These are phyloP conservation scores for Periplaneta americana DNA, from an alignment of 1,140 invertebrate species.

Conservation along the genomic window DNA sequence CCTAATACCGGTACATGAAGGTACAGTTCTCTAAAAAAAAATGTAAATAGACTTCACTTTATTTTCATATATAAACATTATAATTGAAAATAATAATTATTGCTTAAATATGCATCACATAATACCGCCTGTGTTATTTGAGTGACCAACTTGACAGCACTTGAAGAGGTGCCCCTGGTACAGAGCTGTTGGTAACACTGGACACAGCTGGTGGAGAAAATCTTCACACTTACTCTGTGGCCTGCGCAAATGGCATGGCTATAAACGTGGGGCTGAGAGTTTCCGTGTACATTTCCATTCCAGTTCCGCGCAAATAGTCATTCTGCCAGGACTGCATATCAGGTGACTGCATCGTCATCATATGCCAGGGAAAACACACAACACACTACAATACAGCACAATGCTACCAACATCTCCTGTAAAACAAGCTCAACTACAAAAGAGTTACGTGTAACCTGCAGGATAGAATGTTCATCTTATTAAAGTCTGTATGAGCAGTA, in stretches of 20 bases:
- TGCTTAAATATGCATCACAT: too few species aligned
- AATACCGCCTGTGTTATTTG: background rate
- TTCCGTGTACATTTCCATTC: conserved; percentile 99
- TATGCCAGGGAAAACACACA: background rate
- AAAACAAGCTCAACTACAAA: too few species aligned
- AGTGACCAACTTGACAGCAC: background rate
- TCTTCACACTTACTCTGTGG: conserved; percentile 86
- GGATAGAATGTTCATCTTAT: too few species aligned
- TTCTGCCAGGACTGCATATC: conserved; percentile 97
- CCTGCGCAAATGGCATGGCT: conserved; percentile 95
- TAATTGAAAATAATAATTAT: too few species aligned
- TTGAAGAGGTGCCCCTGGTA: background rate
- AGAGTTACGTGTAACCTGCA: too few species aligned
- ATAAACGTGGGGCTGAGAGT: conserved; percentile 94
- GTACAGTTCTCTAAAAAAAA: too few species aligned
- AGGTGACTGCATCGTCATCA: conserved; percentile 60
- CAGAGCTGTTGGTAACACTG: background rate
- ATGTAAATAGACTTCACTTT: too few species aligned
- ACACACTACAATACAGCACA: background rate
- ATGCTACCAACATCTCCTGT: background rate
- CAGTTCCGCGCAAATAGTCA: conserved; percentile 96
- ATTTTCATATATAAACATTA: too few species aligned
- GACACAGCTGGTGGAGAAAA: background rate
- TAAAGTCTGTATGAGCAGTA: too few species aligned
- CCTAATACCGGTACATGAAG: too few species aligned